Evolutionary conservation across 2,888 invertebrate species (phyloP), one percentile per base, ranked within the genome.

Genomic region (Ceratothoa steindachneri): DNA sequence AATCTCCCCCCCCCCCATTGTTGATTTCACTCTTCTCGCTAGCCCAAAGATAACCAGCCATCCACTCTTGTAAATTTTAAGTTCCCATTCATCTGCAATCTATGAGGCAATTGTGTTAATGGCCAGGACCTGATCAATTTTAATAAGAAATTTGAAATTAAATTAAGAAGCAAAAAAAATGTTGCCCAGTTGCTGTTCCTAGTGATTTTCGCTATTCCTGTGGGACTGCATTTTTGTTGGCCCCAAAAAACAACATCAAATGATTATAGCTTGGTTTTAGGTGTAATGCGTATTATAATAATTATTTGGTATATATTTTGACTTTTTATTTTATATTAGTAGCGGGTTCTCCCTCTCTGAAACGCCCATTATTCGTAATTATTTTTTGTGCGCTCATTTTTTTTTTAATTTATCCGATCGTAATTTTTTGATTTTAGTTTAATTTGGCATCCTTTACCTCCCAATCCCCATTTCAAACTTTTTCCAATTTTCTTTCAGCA

Each of bases 81-180:
- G 7, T 15, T 12, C 5, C 7, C 5, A 15, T 19, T 19, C 24
- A 19, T 19, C 55, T 12, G 7, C 15, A 15, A 12, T 66, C 29
- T 70, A 72, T 31, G 69, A 75, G 72, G 69, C 65, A 75, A 55
- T 72, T 75, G 75, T 75, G 75, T 72, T 75, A 72, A 64, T 75
- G 75, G 75, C 75, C 72, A 75, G 72, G 75, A 72, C 72, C 75
- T 75, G 75, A 75, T 55, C 67, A 67, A 66, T 72, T n/a, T n/a
- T 70, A 53, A 64, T 64, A 41, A 66, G 29, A 70, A 28, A 53
- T 27, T 66, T 30, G 65, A 65, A 69, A 55, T 55, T 9, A 41
- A 15, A 9, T 9, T 19, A 69, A 28, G 29, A 71, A 53, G 22
- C 19, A 51, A 68, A 30, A 30, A 53, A 75, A 66, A 72, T 67